Percentiles rank a stretch among this genome's conserved stretches.
Evolutionary conservation across 2,888 invertebrate genomes (phyloP).

Genomic region (Leucozona laternaria): DNA sequence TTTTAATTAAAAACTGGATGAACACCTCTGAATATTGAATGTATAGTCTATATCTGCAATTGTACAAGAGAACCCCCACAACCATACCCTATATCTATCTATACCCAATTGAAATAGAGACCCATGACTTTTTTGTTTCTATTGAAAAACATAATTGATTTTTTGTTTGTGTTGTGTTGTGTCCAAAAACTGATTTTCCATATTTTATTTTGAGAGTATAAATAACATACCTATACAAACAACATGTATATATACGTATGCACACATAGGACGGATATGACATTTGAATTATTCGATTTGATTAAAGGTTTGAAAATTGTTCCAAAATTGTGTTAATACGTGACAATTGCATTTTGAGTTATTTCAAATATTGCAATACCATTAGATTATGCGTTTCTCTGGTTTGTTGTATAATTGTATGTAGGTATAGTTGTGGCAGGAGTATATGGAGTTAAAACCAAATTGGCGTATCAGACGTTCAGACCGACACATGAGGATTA

Average conservation of each 20-base stretch:
- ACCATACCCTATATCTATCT: no score
- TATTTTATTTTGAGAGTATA: background rate
- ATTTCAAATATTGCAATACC: background rate
- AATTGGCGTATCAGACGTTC: background rate
- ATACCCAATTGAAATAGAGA: no score
- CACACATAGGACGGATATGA: background rate
- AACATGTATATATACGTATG: no score
- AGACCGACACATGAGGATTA: background rate
- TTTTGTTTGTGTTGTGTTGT: background rate
- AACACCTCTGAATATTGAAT: background rate
- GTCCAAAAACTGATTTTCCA: background rate
- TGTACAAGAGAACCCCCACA: background rate
- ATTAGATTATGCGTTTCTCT: background rate
- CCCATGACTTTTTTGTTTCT: background rate
- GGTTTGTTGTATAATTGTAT: background rate
- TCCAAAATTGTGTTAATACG: background rate
- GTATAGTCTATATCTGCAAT: background rate
- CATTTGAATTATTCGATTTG: slow-evolving; percentile 3
- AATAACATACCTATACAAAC: no score
- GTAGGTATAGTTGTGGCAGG: background rate
- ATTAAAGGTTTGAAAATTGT: background rate
- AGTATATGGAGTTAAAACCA: background rate
- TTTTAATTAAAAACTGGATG: background rate
- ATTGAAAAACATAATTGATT: slow-evolving; percentile 1
- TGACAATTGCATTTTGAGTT: background rate